phyloP scores from a whole-genome alignment of 2,797 vertebrate genomes.

The Melanotaenia nigrans region DNA sequence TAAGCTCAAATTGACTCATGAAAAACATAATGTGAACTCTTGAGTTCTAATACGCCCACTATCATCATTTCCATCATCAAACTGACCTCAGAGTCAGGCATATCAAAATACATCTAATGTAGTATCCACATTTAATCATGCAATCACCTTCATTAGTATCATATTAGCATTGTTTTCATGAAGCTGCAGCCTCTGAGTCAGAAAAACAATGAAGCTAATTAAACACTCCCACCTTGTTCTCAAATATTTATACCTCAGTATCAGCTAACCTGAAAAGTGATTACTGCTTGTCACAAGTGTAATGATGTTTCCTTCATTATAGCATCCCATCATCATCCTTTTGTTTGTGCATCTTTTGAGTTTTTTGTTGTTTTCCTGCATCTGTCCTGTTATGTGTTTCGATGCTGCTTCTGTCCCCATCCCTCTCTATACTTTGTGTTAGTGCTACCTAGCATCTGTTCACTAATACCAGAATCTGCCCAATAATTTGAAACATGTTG shows the following conservation, averaged over 20 bases:
- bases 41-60: neutral
- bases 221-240: slow-evolving; percentile 30
- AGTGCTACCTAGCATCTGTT: slow-evolving; percentile 46
- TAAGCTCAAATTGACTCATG: slow-evolving; percentile 1
- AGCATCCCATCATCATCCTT: neutral
- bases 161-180: slow-evolving; percentile 13
- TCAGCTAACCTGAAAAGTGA: slow-evolving; percentile 43
- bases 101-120: slow-evolving; percentile 26
- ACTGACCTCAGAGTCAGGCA: slow-evolving; percentile 15
- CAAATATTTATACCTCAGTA: slow-evolving; percentile 53
- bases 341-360: neutral
- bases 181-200: slow-evolving; percentile 28
- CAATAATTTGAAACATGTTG: slow-evolving; percentile 44
- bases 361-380: neutral
- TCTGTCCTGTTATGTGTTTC: slow-evolving; percentile 2
- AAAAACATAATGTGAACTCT: slow-evolving; percentile 13
- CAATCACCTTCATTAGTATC: neutral
- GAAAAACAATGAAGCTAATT: slow-evolving; percentile 60
- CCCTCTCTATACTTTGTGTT: neutral
- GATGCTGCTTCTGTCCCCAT: neutral
- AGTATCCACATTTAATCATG: slow-evolving; percentile 7
- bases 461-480: slow-evolving; percentile 34
- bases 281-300: slow-evolving; percentile 40
- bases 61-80: slow-evolving; percentile 19
- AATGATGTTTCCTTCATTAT: neutral